These are phyloP conservation scores for Anneissia japonica DNA, from an alignment of 35 echinoderm and acorn worm genomes.

Conservation along the genomic window DNA sequence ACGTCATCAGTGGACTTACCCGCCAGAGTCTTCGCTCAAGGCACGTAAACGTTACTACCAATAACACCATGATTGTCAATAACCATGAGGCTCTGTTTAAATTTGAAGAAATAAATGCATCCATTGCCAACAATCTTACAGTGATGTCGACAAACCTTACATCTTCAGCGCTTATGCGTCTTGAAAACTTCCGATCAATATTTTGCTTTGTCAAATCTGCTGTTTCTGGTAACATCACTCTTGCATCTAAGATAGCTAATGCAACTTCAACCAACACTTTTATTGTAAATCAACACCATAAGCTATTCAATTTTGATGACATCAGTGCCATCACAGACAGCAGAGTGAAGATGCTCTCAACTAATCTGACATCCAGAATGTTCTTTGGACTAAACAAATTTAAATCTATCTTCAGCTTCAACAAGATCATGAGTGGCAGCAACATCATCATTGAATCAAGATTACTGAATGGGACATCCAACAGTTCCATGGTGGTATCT, in stretches of 20 bases:
- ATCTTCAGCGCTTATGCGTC: neutral
- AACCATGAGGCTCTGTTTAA: neutral
- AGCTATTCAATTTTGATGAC: neutral
- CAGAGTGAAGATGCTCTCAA: neutral
- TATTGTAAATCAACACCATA: neutral
- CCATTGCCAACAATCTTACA: neutral
- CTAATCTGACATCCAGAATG: constrained; percentile 1
- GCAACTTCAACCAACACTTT: neutral
- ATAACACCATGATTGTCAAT: neutral
- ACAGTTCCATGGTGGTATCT: neutral
- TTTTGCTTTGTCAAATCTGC: neutral
- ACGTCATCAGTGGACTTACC: neutral
- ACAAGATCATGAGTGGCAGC: neutral
- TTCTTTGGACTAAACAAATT: neutral
- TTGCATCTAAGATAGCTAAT: neutral
- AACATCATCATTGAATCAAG: constrained; percentile 6
- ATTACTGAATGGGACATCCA: constrained; percentile 2
- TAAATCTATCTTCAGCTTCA: constrained; percentile 19
- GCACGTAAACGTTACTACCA: neutral
- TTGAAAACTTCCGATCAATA: neutral
- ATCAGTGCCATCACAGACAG: neutral
- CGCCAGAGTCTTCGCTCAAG: neutral
- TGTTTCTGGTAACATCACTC: neutral
- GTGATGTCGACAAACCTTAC: neutral
- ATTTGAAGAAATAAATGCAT: neutral